A percentile compares a stretch with the other conserved stretches of the same genome.
Conservation (phyloP, 30 jellyfish, hydroid and myxozoan genomes). For the Pelagia noctiluca region DNA sequence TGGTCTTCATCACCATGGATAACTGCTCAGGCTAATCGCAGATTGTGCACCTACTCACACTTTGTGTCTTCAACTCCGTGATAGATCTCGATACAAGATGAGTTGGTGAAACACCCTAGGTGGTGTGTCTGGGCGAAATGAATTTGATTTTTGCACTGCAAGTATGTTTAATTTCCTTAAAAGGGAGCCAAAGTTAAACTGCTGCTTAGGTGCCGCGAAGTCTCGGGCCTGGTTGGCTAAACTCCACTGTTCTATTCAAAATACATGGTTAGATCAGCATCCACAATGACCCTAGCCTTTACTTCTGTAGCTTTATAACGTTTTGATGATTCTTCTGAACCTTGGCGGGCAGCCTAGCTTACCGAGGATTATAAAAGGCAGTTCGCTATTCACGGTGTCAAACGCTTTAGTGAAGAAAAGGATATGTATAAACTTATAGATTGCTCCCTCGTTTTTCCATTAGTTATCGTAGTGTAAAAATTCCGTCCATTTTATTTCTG, state of each 20-base stretch:
- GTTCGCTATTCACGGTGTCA: conserved; percentile 52
- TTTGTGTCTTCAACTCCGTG: too few relatives aligned
- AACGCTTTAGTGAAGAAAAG: conserved; percentile 59
- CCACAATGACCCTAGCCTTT: conserved; percentile 63
- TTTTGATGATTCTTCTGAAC: conserved; percentile 37
- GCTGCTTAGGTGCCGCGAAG: conserved; percentile 63
- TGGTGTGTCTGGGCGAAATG: too few relatives aligned
- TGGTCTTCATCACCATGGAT: too few relatives aligned
- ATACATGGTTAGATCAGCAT: conserved; percentile 52
- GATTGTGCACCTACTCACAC: too few relatives aligned
- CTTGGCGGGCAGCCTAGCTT: conserved; percentile 60
- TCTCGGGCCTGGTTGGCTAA: conserved; percentile 44
- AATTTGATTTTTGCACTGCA: conserved; percentile 46
- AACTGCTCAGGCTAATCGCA: too few relatives aligned
- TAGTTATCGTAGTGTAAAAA: conserved; percentile 50
- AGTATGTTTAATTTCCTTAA: conserved; percentile 38
- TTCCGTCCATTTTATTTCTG: conserved; percentile 8
- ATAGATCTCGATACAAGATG: too few relatives aligned
- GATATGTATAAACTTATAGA: conserved; percentile 16
- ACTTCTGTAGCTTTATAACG: conserved; percentile 36
- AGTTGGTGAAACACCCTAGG: too few relatives aligned
- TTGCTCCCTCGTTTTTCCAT: conserved; percentile 61
- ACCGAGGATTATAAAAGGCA: conserved; percentile 26
- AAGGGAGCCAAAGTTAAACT: conserved; percentile 47
- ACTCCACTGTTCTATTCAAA: conserved; percentile 72